These are phyloP conservation scores for Hemitrygon akajei DNA, from an alignment of 2,797 vertebrate genomes.

Conservation along the genomic window DNA sequence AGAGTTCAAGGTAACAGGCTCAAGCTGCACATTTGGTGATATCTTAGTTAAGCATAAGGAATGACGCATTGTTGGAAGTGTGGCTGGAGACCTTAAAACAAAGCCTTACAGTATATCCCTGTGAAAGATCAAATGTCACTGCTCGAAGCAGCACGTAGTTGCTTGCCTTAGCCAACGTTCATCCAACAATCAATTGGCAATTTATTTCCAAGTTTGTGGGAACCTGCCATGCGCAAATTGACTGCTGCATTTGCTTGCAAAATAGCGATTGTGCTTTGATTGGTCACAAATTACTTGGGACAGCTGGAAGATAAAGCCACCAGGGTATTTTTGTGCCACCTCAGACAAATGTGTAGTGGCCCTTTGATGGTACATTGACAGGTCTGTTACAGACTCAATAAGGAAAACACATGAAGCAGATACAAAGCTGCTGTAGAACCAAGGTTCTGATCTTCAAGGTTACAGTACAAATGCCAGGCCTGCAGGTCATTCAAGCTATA, in stretches of 20 bases:
- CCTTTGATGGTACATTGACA: neutral
- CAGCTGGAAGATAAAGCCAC: neutral
- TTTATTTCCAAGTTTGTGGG: neutral
- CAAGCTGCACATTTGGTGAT: neutral
- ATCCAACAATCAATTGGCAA: neutral
- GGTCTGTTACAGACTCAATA: neutral
- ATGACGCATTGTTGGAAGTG: neutral
- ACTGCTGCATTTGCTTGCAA: neutral
- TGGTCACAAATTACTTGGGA: neutral
- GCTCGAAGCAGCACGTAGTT: too few species aligned
- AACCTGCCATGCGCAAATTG: conserved; percentile 17
- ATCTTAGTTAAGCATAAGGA: neutral
- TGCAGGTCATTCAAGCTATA: neutral
- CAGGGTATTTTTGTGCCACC: neutral
- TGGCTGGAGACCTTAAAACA: neutral
- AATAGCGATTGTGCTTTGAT: neutral
- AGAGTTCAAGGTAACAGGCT: neutral
- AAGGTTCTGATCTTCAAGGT: neutral
- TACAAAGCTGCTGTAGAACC: neutral
- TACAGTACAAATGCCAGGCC: neutral
- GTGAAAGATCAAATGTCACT: neutral
- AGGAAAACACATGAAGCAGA: neutral
- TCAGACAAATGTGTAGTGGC: neutral
- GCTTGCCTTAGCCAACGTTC: neutral
- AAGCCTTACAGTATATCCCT: neutral